These are phyloP conservation scores for Hypomesus transpacificus DNA, from an alignment of 2,113 vertebrate species.

Conservation along the genomic window DNA sequence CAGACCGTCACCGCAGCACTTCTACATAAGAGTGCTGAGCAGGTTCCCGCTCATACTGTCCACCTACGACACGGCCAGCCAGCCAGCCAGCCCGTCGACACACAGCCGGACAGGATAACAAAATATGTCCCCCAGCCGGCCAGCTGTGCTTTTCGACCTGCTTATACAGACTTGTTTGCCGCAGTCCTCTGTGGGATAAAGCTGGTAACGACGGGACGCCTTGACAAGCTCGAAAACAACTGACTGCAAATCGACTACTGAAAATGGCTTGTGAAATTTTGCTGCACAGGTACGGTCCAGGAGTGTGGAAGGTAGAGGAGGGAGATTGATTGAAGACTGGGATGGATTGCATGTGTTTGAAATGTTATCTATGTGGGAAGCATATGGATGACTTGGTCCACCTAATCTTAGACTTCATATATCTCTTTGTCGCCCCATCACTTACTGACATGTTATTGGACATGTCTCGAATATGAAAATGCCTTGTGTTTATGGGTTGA, in stretches of 20 bases:
- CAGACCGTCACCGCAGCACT: slow-evolving; percentile 82
- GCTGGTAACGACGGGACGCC: slow-evolving; percentile 2
- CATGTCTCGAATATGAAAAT: no score
- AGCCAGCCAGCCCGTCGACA: slow-evolving; percentile 7
- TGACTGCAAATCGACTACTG: slow-evolving; percentile 41
- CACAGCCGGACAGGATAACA: slow-evolving; percentile 50
- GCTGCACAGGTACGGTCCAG: slow-evolving; percentile 77
- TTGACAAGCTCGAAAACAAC: slow-evolving; percentile 7
- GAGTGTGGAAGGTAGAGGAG: background rate
- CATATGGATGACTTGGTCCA: no score
- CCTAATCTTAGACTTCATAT: no score
- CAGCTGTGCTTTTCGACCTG: slow-evolving; percentile 54
- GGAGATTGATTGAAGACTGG: background rate
- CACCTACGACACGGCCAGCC: background rate
- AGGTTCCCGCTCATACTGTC: background rate
- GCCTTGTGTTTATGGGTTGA: no score
- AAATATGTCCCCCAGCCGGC: slow-evolving; percentile 70
- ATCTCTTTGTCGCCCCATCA: no score
- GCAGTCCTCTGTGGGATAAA: slow-evolving; percentile 76
- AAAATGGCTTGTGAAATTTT: slow-evolving; percentile 85
- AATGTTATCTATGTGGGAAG: background rate
- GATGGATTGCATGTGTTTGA: background rate
- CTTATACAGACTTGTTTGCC: slow-evolving; percentile 68
- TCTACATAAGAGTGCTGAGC: slow-evolving; percentile 33
- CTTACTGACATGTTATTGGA: no score